Conservation (phyloP, 2,797 vertebrate species). For the Telmatherina bonti region DNA sequence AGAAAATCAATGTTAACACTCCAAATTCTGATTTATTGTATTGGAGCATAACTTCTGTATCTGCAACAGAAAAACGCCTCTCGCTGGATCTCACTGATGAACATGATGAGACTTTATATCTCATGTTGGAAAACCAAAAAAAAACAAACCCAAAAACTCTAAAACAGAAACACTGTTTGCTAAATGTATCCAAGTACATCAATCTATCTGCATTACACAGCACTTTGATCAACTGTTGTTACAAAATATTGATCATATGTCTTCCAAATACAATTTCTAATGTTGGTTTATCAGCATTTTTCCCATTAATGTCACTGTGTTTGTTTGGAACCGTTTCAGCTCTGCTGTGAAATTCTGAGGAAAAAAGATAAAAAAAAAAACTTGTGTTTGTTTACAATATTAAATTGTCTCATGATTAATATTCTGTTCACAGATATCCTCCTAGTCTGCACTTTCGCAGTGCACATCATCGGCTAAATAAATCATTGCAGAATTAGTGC, state of each 20-base stretch:
- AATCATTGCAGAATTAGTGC: constrained; percentile 56
- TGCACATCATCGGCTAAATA: constrained; percentile 31
- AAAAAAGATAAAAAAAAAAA: neutral
- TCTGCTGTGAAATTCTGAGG: neutral
- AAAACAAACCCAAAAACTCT: too few species aligned
- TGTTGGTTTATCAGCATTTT: neutral
- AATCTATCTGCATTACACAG: neutral
- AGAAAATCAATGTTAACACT: neutral
- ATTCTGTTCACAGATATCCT: constrained; percentile 33
- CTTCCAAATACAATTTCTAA: neutral
- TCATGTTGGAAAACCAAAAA: constrained; percentile 5
- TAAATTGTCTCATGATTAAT: constrained; percentile 26
- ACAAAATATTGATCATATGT: neutral
- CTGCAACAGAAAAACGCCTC: neutral
- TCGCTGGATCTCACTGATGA: neutral
- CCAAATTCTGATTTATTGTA: neutral
- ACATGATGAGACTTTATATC: neutral
- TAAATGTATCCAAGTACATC: neutral
- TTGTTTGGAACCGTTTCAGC: neutral
- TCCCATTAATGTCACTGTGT: neutral
- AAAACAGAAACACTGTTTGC: neutral
- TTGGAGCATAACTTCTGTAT: neutral
- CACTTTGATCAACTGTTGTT: neutral
- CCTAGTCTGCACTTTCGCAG: constrained; percentile 29
- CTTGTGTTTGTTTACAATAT: constrained; percentile 27